Evolutionary conservation across 2,888 invertebrate genomes (phyloP).

Genomic region (Physocephala rufipes): DNA sequence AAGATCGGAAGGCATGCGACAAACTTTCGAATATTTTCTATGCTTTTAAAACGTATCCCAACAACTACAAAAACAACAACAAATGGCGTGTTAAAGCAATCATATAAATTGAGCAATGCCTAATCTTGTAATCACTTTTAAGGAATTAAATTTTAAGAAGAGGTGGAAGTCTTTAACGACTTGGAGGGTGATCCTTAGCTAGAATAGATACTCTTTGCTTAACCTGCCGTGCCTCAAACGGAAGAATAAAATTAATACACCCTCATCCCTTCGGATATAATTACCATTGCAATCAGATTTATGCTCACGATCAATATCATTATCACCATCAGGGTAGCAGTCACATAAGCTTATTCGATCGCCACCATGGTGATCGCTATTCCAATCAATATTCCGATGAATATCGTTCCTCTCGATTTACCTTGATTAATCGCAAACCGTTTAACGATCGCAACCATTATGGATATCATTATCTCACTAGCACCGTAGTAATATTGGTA

Average conservation of each 20-base stretch:
- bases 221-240: too few species aligned
- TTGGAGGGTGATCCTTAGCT: too few species aligned
- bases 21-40: not conserved
- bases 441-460: slow-evolving; percentile 26
- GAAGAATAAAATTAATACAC: too few species aligned
- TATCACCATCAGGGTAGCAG: slow-evolving; percentile 25
- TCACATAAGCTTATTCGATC: slow-evolving; percentile 19
- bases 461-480: slow-evolving; percentile 24
- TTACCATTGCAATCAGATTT: slow-evolving; percentile 26
- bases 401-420: slow-evolving; percentile 23
- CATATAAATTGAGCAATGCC: too few species aligned
- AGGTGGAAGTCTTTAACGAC: too few species aligned
- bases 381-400: slow-evolving; percentile 22
- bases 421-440: slow-evolving; percentile 20
- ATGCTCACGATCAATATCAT: slow-evolving; percentile 29
- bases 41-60: not conserved
- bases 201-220: too few species aligned
- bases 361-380: slow-evolving; percentile 22
- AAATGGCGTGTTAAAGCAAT: not conserved
- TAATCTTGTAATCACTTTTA: too few species aligned
- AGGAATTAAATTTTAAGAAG: too few species aligned
- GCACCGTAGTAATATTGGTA: slow-evolving; percentile 16
- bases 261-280: too few species aligned
- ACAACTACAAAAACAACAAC: not conserved
- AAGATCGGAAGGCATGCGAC: not conserved